These are phyloP conservation scores for Tapirus terrestris DNA, from an alignment of 2,113 vertebrate species.

Conservation along the genomic window DNA sequence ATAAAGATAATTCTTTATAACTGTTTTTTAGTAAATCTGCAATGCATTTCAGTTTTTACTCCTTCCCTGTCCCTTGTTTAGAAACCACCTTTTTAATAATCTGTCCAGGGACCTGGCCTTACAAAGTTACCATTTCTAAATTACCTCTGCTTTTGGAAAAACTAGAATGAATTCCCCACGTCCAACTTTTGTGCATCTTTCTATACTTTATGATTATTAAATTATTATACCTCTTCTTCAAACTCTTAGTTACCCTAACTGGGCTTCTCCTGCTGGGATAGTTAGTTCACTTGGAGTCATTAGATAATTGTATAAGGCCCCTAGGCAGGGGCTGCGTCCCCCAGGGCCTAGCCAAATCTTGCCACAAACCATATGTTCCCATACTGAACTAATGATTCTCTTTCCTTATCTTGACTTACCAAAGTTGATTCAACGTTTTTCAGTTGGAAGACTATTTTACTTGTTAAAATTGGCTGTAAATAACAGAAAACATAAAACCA, in stretches of 20 bases:
- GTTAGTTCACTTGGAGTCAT: neutral
- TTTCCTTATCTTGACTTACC: neutral
- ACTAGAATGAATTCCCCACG: neutral
- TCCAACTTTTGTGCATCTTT: neutral
- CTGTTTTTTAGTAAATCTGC: neutral
- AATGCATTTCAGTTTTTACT: neutral
- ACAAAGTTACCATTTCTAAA: neutral
- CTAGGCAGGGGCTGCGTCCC: neutral
- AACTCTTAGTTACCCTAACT: neutral
- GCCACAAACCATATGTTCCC: neutral
- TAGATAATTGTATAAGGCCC: neutral
- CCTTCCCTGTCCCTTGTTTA: neutral
- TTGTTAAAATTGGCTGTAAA: neutral
- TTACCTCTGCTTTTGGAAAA: neutral
- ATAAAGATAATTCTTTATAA: neutral
- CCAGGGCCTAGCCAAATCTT: neutral
- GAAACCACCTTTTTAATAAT: neutral
- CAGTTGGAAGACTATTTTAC: neutral
- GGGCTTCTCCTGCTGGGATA: neutral
- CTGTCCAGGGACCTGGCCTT: neutral
- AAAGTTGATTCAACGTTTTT: neutral
- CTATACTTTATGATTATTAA: neutral
- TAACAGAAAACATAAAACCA: neutral
- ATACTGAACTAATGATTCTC: neutral
- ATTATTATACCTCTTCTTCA: neutral